Percentiles rank a stretch among this genome's conserved stretches.
Conservation (phyloP, 2,888 invertebrate species). For the Drosophila neoperkinsi region DNA sequence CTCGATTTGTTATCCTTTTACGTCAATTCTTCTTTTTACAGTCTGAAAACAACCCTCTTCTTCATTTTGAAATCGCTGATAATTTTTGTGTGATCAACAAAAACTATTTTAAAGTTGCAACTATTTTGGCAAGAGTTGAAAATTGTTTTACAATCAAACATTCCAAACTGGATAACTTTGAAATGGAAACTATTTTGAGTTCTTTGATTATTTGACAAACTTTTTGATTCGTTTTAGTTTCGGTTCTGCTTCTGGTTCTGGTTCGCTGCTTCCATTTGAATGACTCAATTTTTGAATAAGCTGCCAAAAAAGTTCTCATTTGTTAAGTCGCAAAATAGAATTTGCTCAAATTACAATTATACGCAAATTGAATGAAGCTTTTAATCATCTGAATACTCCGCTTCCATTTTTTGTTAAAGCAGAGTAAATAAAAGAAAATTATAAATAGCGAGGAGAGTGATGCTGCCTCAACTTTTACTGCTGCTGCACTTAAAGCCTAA, state of each 20-base stretch:
- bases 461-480: constrained; percentile 2
- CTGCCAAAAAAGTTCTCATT: neutral
- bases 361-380: neutral
- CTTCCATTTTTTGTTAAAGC: neutral
- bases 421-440: constrained; percentile 39
- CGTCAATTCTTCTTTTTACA: neutral
- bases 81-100: neutral
- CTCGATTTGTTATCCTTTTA: neutral
- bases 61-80: neutral
- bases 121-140: neutral
- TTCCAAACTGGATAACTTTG: neutral
- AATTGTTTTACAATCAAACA: neutral
- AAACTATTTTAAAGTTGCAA: neutral
- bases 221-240: neutral
- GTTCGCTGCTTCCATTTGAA: neutral
- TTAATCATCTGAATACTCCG: neutral
- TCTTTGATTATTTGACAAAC: neutral
- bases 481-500: constrained; percentile 53
- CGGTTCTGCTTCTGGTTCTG: neutral
- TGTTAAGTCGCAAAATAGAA: neutral
- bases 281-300: neutral
- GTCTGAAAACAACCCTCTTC: neutral
- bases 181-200: neutral
- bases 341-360: neutral
- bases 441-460: constrained; percentile 51